Evolutionary conservation across 2,888 invertebrate genomes (phyloP), one percentile per base, ranked within the genome.

Genomic region (Orthosia gracilis): DNA sequence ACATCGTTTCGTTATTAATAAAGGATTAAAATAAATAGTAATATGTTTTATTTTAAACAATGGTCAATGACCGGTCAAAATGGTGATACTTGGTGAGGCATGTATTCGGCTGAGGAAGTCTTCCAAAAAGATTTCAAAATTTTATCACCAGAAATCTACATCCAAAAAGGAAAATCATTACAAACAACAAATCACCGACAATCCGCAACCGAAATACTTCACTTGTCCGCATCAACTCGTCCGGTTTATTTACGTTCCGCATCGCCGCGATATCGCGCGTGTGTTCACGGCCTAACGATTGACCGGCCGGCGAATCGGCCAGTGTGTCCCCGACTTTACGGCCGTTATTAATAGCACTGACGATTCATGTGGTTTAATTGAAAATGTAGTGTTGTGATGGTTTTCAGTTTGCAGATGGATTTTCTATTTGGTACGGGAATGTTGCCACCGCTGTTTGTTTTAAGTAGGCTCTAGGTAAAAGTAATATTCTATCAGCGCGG

Each of bases 321-420:
- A 76, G 82, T 84, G 84, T 83, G 81, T 68, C 82, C 70, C 77
- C 61, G 49, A 71, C 82, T 84, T 84, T 84, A 82, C 61, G 63
- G 65, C n/a, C 65, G 82, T 81, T 82, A 84, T 84, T 71, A 81
- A 82, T 84, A 70, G 77, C 50, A 18, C 49, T 18, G 55, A 23
- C 67, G 23, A 82, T 82, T 84, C 81, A 76, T 84, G 59, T 62
- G 61, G 80, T 76, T 64, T 71, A 68, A 81, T 84, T 84, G 68
- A 69, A 82, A 69, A 84, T 84, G 64, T 45, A 31, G 21, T 62
- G 65, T 81, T 47, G 63, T 58, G 40, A 45, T 49, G 17, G 57
- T 64, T 82, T 71, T 69, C 57, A 61, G 58, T 69, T 69, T 69
- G 47, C 61, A 58, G 40, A 54, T 64, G 50, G 18, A 55, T 80